Percentiles rank a stretch among this genome's conserved stretches.
Conservation (phyloP, 1,140 invertebrate species). For the Tetragnatha versicolor region DNA sequence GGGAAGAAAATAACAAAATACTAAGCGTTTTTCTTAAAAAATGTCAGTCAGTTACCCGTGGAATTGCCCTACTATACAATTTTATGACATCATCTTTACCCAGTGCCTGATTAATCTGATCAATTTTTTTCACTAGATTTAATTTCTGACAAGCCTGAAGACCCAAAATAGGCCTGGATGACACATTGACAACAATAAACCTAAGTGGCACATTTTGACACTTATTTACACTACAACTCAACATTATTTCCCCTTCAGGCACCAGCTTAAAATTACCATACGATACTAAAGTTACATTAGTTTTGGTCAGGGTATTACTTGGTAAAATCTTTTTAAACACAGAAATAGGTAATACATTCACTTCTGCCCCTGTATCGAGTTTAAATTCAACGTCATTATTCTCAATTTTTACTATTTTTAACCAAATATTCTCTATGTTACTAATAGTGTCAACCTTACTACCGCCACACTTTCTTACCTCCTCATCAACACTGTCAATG, state of each 20-base stretch:
- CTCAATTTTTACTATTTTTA: not conserved
- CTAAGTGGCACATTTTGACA: too few relatives aligned
- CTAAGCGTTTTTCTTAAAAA: too few relatives aligned
- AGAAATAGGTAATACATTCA: constrained; percentile 17
- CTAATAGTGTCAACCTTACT: not conserved
- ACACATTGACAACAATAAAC: not conserved
- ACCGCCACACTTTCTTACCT: not conserved
- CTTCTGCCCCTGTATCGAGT: constrained; percentile 27
- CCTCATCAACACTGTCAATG: not conserved
- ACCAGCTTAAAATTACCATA: constrained; percentile 14
- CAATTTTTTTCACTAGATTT: not conserved
- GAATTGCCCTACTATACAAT: too few relatives aligned
- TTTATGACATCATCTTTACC: not conserved
- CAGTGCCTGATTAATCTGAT: not conserved
- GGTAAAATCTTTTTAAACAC: too few relatives aligned
- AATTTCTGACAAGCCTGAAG: not conserved
- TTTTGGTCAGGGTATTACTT: not conserved
- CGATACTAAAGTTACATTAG: constrained; percentile 18
- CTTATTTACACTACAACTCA: too few relatives aligned
- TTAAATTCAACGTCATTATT: constrained; percentile 37
- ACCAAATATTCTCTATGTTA: not conserved
- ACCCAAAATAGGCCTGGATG: not conserved
- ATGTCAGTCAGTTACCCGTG: too few relatives aligned
- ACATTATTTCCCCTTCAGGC: not conserved
- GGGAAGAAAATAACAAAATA: too few relatives aligned